These are phyloP conservation scores for Jaculus jaculus DNA, from an alignment of 2,113 vertebrate genomes.

Conservation along the genomic window DNA sequence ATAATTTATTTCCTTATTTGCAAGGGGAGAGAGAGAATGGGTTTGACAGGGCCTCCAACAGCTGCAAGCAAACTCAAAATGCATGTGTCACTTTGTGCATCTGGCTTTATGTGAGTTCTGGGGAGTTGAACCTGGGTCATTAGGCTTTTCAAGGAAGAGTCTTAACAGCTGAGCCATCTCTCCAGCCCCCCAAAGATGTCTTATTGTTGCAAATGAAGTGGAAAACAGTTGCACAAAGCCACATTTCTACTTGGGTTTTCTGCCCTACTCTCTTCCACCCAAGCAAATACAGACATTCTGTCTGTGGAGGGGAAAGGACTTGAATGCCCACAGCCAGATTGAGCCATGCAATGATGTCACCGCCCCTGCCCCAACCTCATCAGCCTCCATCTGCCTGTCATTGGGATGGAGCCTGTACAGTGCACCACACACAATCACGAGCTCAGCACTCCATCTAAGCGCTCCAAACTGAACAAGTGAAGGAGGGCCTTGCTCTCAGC, in stretches of 20 bases:
- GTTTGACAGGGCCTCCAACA: too few relatives aligned
- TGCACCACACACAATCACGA: too few relatives aligned
- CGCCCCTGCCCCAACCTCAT: conserved; percentile 60
- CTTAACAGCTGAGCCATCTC: too few relatives aligned
- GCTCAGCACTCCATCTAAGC: conserved; percentile 8
- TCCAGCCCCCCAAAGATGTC: neutral
- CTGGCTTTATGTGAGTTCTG: too few relatives aligned
- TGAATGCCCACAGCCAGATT: neutral
- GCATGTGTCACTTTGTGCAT: too few relatives aligned
- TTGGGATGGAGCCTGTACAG: neutral
- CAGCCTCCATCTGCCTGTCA: conserved; percentile 48
- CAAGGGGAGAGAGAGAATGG: too few relatives aligned
- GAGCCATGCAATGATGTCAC: too few relatives aligned
- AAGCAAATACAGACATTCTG: neutral
- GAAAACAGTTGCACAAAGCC: conserved; percentile 37
- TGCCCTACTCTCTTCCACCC: neutral
- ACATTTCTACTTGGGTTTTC: conserved; percentile 55
- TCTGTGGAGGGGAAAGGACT: conserved; percentile 33
- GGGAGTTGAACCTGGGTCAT: too few relatives aligned
- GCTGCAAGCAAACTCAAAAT: too few relatives aligned
- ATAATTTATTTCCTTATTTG: too few relatives aligned
- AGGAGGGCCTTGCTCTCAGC: neutral
- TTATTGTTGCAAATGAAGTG: conserved; percentile 69
- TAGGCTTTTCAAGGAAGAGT: too few relatives aligned
- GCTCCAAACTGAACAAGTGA: accelerated